Percentiles rank a stretch among this genome's conserved stretches.
Evolutionary conservation across 2,797 vertebrate species (phyloP).

Genomic region (Hyperoplus lanceolatus): DNA sequence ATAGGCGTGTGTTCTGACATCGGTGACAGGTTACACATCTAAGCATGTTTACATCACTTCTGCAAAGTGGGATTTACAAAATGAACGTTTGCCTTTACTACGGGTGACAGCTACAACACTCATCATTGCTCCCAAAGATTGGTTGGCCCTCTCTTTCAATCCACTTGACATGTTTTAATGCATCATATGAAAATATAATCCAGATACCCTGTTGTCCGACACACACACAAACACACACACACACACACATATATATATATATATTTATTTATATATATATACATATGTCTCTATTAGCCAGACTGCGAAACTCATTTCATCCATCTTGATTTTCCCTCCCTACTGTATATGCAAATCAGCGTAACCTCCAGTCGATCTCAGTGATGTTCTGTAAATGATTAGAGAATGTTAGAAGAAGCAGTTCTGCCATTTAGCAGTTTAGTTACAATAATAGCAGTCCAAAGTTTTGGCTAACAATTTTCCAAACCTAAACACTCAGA

Average conservation of each 20-base stretch:
- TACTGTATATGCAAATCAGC: background rate
- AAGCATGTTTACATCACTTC: background rate
- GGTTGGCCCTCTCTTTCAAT: background rate
- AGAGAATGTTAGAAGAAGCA: background rate
- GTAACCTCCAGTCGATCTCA: background rate
- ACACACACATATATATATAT: too few species aligned
- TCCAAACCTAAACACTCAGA: background rate
- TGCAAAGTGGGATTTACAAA: background rate
- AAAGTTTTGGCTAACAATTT: background rate
- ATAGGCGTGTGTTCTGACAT: background rate
- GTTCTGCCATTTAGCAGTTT: background rate
- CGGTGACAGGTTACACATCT: background rate
- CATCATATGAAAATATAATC: slow-evolving; percentile 10
- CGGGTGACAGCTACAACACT: too few species aligned
- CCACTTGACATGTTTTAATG: background rate
- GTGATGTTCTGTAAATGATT: background rate
- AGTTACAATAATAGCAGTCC: background rate
- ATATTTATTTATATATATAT: background rate
- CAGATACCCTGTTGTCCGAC: background rate
- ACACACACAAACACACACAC: too few species aligned
- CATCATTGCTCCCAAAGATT: background rate
- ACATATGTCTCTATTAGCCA: background rate
- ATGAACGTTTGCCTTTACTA: too few species aligned
- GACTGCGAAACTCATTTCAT: slow-evolving; percentile 1
- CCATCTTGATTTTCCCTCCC: background rate